Evolutionary conservation across 2,797 vertebrate genomes (phyloP).

Genomic region (Eulemur albifrons): DNA sequence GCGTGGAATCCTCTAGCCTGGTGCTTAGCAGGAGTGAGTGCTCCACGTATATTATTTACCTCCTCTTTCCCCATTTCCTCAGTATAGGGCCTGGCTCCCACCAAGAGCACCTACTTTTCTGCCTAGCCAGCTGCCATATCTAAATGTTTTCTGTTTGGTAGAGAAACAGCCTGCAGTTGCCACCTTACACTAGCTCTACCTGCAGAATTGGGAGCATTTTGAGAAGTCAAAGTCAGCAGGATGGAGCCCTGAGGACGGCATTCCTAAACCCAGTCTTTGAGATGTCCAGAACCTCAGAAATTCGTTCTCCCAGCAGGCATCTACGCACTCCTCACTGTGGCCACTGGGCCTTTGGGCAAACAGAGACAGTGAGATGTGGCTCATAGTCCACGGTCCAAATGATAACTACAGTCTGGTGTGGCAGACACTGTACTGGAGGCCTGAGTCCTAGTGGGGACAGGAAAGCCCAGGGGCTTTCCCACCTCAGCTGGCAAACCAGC

Average conservation of each 20-base stretch:
- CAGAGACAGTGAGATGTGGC: background rate
- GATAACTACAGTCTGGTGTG: too few relatives aligned
- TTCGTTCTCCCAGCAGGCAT: background rate
- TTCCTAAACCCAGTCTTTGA: background rate
- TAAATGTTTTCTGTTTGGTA: background rate
- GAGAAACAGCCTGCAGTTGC: background rate
- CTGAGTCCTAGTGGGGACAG: background rate
- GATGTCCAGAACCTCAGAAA: background rate
- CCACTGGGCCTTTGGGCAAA: background rate
- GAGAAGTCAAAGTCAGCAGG: background rate
- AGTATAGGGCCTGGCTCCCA: background rate
- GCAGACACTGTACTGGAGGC: background rate
- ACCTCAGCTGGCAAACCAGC: background rate
- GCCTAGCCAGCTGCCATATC: background rate
- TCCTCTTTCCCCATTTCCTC: background rate
- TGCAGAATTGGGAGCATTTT: background rate
- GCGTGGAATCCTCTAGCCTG: too few relatives aligned
- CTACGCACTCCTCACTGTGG: background rate
- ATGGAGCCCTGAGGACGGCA: background rate
- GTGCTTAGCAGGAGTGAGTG: background rate
- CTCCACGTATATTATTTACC: accelerated
- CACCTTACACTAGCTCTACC: background rate
- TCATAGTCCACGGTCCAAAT: background rate
- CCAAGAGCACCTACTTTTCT: background rate
- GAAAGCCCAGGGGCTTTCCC: accelerated